Base-by-base conservation (phyloP, 2,113 vertebrate species). In the Vicugna pacos region DNA sequence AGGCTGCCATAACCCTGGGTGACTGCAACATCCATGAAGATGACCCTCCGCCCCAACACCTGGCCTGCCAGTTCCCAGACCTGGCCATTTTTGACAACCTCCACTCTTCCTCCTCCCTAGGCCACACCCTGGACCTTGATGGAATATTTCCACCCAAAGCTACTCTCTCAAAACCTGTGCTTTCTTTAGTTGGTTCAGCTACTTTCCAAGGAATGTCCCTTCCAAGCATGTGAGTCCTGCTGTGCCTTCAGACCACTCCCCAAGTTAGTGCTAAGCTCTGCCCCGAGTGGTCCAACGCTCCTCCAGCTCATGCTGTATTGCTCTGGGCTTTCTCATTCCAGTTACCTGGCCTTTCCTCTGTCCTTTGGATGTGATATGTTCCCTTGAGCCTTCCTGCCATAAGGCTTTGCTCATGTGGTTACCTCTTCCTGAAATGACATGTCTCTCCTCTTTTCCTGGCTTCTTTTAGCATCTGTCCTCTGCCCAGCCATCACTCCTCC, bases 21-120 rank as follows among this genome's bases (percentile, higher is more conserved):
- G 30, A 73, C 79, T 97, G 96, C 32, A 94, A 48, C 13, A 83
- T n/a, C 35, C 11, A 81, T 42, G 17, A 73, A 28, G n/a, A 83
- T 60, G 70, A 95, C 60, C 54, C 69, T 73, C 38, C 38, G 38
- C 38, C 58, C 7, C 58, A 64, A 35, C 9, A 38, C 38, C 26
- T 67, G 56, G 54, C 12, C 56, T 86, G 60, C 54, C 65, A 85
- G 19, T 52, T 88, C 32, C 26, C 76, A 67, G 26, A 95, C 30
- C 64, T 62, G 28, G 14, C 77, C 38, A 54, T 87, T 73, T 70
- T 76, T 38, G 24, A 89, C 52, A 72, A 24, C 2, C 22, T 88
- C 16, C 14, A 62, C n/a, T 20, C 7, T 22, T 15, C 6, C 3
- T 38, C 38, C 42, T 65, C 28, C 16, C 35, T 28, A 82, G 17